Evolutionary conservation across 2,797 vertebrate species (phyloP).

Genomic region (Parotocinclus haroldoi): DNA sequence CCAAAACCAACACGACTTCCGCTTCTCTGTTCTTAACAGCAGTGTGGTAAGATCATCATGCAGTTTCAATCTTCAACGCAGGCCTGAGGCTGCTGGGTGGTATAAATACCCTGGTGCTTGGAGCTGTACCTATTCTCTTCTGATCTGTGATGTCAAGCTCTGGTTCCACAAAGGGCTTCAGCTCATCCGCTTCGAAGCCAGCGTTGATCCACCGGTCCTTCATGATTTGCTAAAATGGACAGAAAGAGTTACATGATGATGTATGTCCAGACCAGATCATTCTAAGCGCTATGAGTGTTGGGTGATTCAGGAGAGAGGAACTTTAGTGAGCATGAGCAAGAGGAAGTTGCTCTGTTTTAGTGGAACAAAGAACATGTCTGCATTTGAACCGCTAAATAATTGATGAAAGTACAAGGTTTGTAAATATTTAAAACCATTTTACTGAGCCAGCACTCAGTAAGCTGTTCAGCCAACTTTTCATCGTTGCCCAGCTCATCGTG

Average conservation of each 20-base stretch:
- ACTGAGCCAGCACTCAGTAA: background rate
- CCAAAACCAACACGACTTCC: slow-evolving; percentile 9
- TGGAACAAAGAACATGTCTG: too few species aligned
- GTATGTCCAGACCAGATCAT: background rate
- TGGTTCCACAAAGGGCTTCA: slow-evolving; percentile 86
- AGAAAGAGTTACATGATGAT: background rate
- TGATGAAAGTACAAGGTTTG: too few species aligned
- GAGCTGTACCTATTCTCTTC: slow-evolving; percentile 82
- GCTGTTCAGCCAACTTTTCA: too few species aligned
- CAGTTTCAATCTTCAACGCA: background rate
- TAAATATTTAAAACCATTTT: too few species aligned
- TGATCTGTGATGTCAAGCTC: slow-evolving; percentile 86
- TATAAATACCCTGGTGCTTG: background rate
- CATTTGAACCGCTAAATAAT: too few species aligned
- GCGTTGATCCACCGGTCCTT: slow-evolving; percentile 92
- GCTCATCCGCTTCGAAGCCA: slow-evolving; percentile 85
- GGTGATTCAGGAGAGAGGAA: slow-evolving; percentile 3
- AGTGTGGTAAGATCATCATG: background rate
- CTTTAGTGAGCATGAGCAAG: background rate
- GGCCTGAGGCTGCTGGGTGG: background rate
- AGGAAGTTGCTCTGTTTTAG: too few species aligned
- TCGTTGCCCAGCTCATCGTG: too few species aligned
- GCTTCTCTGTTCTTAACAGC: slow-evolving; percentile 22
- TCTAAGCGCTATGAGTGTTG: slow-evolving; percentile 11
- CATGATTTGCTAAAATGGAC: slow-evolving; percentile 86